Base-by-base conservation (phyloP, 1,140 invertebrate species). In the Sesamia nonagrioides region DNA sequence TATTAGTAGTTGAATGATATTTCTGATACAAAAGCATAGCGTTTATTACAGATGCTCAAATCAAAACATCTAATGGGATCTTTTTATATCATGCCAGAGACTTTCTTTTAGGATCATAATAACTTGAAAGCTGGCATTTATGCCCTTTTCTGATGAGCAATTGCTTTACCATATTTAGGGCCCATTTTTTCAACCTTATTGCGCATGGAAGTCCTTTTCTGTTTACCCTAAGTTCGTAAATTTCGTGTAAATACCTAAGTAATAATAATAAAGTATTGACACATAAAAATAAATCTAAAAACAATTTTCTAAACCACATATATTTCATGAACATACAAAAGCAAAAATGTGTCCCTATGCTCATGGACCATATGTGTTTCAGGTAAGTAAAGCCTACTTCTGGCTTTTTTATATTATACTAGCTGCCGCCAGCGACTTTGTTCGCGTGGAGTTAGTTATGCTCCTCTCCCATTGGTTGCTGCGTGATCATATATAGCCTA, bases 51-150 rank as follows among this genome's bases (percentile, higher is more conserved):
- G 21, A 35, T 15, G 63, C 35, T 11, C 35, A 37, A 68, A 68
- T 37, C 35, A 68, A 48, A 37, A 68, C 33, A 68, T 68, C 63
- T 18, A 68, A 48, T n/a, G 37, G 18, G 15, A 48, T 68, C 6
- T 48, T 48, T 48, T 68, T 68, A 9, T 48, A 68, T 42, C 63
- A 68, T 37, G 63, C 15, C 15, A 68, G 63, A 35, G 21, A 37
- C 21, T 79, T 71, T 60, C 66, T 71, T 71, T 69, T 68, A 60
- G 77, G 77, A 50, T 56, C 50, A 58, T 78, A 78, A 56, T 71
- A 71, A 27, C 52, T 78, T 58, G 48, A 15, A 35, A 71, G 77
- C 66, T 78, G 77, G 50, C 52, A 68, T 68, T 42, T 48, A 68
- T 68, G 37, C 63, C 54, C 77, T 78, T 60, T 35, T 56, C 54